phyloP scores from a whole-genome alignment of 2,797 vertebrate species.

The Paguma larvata region DNA sequence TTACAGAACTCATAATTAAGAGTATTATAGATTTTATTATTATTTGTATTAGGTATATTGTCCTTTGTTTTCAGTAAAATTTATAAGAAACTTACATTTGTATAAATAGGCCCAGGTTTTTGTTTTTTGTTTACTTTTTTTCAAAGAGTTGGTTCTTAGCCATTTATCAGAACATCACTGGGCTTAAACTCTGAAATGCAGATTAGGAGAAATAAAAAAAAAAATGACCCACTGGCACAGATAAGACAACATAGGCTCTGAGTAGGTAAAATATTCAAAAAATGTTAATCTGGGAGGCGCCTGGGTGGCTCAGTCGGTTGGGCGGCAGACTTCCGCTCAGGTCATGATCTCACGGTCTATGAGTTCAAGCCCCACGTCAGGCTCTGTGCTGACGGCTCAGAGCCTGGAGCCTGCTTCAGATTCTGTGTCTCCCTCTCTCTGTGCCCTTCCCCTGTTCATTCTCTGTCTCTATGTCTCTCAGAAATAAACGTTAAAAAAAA shows the following conservation, averaged over 20 bases:
- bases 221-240: background rate
- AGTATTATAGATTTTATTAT: background rate
- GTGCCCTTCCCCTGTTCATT: too few relatives aligned
- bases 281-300: background rate
- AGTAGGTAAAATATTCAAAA: background rate
- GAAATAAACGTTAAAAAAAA: too few relatives aligned
- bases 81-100: background rate
- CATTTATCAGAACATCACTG: background rate
- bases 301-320: too few relatives aligned
- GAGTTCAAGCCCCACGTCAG: too few relatives aligned
- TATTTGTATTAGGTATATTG: background rate
- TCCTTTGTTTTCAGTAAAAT: background rate
- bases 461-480: too few relatives aligned
- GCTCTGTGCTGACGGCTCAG: too few relatives aligned
- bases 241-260: background rate
- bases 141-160: background rate
- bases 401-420: too few relatives aligned
- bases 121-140: accelerated
- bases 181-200: background rate
- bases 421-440: too few relatives aligned
- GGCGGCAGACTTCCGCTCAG: too few relatives aligned
- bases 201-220: background rate
- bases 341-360: too few relatives aligned
- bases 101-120: too few relatives aligned
- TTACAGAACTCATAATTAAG: background rate